Percentiles rank a stretch among this genome's conserved stretches.
phyloP scores from a whole-genome alignment of 2,797 vertebrate species.

The Novumbra hubbsi region DNA sequence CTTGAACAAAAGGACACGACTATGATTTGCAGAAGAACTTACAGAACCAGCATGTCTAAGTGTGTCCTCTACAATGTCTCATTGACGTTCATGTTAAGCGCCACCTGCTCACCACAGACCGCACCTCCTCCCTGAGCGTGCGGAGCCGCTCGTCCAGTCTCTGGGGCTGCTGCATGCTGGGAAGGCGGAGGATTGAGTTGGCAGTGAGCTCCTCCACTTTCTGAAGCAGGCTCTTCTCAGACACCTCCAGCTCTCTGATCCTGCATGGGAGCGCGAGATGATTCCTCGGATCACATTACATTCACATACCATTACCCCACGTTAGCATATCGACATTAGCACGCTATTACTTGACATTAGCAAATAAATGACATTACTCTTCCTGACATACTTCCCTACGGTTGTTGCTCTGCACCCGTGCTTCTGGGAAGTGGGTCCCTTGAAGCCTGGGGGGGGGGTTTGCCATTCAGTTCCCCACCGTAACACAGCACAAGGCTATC shows the following conservation, averaged over 20 bases:
- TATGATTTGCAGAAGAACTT: not conserved
- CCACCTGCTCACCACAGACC: conserved; percentile 60
- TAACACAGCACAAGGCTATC: no score
- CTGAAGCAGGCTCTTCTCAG: conserved; percentile 60
- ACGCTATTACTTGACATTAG: not conserved
- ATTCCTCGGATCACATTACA: conserved; percentile 16
- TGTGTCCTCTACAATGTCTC: not conserved
- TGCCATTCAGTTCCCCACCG: no score
- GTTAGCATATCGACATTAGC: not conserved
- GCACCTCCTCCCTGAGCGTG: conserved; percentile 68
- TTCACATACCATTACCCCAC: conserved; percentile 3
- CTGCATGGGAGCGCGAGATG: conserved; percentile 37
- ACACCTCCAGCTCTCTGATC: conserved; percentile 66
- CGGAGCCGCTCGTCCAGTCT: conserved; percentile 73
- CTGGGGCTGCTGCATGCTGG: conserved; percentile 60
- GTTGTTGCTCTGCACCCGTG: not conserved
- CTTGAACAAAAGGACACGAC: not conserved
- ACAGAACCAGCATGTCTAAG: not conserved
- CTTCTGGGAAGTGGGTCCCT: not conserved
- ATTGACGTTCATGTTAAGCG: not conserved
- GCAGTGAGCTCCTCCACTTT: conserved; percentile 47
- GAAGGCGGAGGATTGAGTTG: conserved; percentile 35
- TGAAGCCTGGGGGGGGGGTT: not conserved
- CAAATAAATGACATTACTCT: not conserved
- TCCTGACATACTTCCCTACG: not conserved